Evolutionary conservation across 2,888 invertebrate species (phyloP), one percentile per base, ranked within the genome.

Genomic region (Drosophila sordidula): DNA sequence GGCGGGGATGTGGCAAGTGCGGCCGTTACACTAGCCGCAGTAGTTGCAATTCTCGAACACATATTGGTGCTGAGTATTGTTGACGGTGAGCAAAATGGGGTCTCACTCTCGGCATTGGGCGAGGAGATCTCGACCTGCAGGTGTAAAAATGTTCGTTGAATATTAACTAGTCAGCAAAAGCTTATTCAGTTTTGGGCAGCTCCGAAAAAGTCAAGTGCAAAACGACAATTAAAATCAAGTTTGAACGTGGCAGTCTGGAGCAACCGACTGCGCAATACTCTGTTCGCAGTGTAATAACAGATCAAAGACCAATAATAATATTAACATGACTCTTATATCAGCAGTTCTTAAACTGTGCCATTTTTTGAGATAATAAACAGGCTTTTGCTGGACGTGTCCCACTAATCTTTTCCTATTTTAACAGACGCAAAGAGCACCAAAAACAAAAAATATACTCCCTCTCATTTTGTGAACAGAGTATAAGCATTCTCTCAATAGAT

Each of bases 71-170:
- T 91, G 59, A 92, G 87, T 76, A 92, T 91, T 62, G 92, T 92
- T 81, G 91, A 90, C 77, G 92, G 92, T 74, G 92, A 92, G 81
- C 92, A 92, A 77, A 92, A 91, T 74, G 92, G 91, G 64, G 91
- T 92, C 77, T 92, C 92, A 66, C 88, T 91, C 80, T 92, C 92
- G 66, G 92, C 92, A 90, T 91, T 92, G 76, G 92, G 92, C 39
- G 92, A 92, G 50, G 92, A 92, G 50, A 92, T 92, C 88, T 92
- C 92, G 64, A 92, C 92, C 92, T 92, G 66, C 12, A 52, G 26
- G 51, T 18, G 29, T 29, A 47, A 54, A 51, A 45, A 49, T 45
- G 16, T 26, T 51, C 18, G 45, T 36, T 49, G 41, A 45, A 55
- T 12, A 41, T 38, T 16, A 68, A 42, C 45, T 46, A 46, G 32